Base-by-base conservation (phyloP, 1,140 invertebrate species). In the Drosophila virilis region DNA sequence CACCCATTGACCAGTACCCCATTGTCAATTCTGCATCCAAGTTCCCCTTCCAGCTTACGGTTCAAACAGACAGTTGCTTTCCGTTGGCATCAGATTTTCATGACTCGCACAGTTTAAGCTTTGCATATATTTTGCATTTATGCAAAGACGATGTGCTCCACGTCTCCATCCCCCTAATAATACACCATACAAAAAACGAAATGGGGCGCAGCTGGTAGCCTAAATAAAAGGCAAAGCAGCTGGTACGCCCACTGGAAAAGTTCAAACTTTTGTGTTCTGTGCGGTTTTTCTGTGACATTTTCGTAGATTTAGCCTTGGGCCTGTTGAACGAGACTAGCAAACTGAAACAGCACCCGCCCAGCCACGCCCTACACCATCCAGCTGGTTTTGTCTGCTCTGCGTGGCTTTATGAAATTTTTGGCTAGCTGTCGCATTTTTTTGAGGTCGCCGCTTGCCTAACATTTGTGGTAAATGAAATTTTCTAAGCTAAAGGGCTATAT, bases 71-170 rank as follows among this genome's bases (percentile, higher is more conserved):
- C 68, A 73, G 76, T 69, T 55, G 55, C 46, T 60, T 74, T 54
- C 50, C 46, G 33, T 74, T 61, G 48, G 66, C 67, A 64, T 66
- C 57, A 76, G 62, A 79, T 73, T 79, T 73, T 64, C 60, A 65
- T 66, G 17, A 68, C 73, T 77, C 60, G 77, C 78, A 80, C 67
- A 85, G 74, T 85, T 80, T 78, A 77, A 85, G 81, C 81, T 81
- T 74, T 68, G 78, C 76, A 78, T 85, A 75, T 80, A 84, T 80
- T 85, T 80, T 85, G 78, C 81, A 85, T 85, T 85, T 85, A 85
- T 85, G 77, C 81, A 80, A 80, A 80, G 59, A 66, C 69, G 51
- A 38, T 38, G 42, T 33, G n/a, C 17, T 10, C 38, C 17, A 9
- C 35, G 7, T 6, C 45, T 1, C 1, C 37, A 0, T 22, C 48